phyloP scores from a whole-genome alignment of 2,888 invertebrate species.

The Synergus itoensis region DNA sequence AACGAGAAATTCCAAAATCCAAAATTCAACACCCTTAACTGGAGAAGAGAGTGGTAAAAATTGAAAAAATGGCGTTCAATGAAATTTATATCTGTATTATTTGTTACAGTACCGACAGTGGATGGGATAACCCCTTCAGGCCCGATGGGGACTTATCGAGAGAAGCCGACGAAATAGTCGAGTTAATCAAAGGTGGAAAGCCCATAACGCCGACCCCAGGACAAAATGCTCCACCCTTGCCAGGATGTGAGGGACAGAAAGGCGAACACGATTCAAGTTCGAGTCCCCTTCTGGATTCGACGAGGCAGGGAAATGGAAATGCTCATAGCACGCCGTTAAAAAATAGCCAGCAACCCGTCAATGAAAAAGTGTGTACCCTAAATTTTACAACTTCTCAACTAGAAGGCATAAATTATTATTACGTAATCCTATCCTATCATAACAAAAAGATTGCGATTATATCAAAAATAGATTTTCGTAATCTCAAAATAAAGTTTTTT shows the following conservation, averaged over 20 bases:
- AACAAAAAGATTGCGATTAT: too few species aligned
- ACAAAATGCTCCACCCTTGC: conserved; percentile 79
- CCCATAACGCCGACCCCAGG: conserved; percentile 86
- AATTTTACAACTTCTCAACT: not conserved
- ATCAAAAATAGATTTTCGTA: too few species aligned
- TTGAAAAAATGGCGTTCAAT: not conserved
- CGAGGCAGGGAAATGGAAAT: conserved; percentile 74
- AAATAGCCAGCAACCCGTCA: conserved; percentile 70
- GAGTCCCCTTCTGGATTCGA: conserved; percentile 71
- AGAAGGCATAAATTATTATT: too few species aligned
- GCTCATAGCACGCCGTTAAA: conserved; percentile 74
- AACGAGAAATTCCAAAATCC: too few species aligned
- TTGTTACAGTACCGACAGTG: conserved; percentile 92
- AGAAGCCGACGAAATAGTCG: conserved; percentile 97
- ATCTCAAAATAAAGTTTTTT: too few species aligned
- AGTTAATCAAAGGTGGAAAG: conserved; percentile 94
- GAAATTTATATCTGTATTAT: conserved; percentile 14
- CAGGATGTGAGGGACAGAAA: conserved; percentile 76
- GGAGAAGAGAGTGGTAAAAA: not conserved
- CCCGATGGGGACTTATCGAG: conserved; percentile 96
- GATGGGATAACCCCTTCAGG: conserved; percentile 98
- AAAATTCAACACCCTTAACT: too few species aligned
- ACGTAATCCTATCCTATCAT: too few species aligned
- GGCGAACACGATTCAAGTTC: conserved; percentile 71
- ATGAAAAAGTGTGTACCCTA: conserved; percentile 69